Conservation (phyloP, 2,113 vertebrate species). For the Peromyscus californicus region DNA sequence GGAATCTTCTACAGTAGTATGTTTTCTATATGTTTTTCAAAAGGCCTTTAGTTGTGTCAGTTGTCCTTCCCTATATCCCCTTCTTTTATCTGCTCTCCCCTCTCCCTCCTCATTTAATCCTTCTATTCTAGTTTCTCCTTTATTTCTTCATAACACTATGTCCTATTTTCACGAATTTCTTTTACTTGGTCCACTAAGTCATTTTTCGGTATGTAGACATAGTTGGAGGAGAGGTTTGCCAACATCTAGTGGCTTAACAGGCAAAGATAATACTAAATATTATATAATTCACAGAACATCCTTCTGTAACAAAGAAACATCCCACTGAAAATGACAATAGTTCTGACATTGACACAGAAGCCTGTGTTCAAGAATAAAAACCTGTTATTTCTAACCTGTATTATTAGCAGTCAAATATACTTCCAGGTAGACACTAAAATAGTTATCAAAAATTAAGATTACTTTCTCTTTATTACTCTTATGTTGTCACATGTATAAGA, state of each 20-base stretch:
- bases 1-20: neutral
- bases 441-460: conserved; percentile 45
- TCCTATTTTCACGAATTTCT: neutral
- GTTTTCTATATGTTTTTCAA: neutral
- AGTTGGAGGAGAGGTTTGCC: neutral
- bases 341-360: neutral
- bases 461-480: conserved; percentile 30
- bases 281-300: neutral
- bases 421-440: conserved; percentile 8
- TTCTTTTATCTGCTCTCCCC: neutral
- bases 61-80: neutral
- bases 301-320: neutral
- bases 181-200: neutral
- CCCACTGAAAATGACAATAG: neutral
- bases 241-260: neutral
- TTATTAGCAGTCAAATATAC: conserved; percentile 37
- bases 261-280: conserved; percentile 23
- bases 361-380: conserved; percentile 23
- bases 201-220: neutral
- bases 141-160: neutral
- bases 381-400: conserved; percentile 10
- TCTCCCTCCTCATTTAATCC: neutral
- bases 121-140: neutral
- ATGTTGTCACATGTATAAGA: conserved; percentile 1
- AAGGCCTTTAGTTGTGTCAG: neutral